Evolutionary conservation across 2,113 vertebrate genomes (phyloP), one percentile per base, ranked within the genome.

Genomic region (Aplodontia rufa): DNA sequence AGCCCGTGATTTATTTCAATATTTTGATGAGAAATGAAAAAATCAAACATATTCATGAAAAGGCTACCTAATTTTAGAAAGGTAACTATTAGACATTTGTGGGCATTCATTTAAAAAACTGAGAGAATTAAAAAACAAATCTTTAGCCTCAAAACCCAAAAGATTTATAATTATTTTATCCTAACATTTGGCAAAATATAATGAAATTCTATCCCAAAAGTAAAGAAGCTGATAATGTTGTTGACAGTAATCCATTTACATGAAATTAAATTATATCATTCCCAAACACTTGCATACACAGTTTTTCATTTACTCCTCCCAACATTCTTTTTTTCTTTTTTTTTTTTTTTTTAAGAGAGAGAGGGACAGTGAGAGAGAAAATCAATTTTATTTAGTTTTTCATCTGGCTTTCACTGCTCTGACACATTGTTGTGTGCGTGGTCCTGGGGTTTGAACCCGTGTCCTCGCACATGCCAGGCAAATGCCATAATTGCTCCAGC

Each of bases 11-110:
- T 91, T 85, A 90, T 95, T 95, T 92, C 62, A 90, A 55, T 64
- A 95, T 82, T 91, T 51, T 88, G 42, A 58, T 91, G 11, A 95
- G 35, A 94, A 78, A 86, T 42, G 14, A 89, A 95, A 92, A 85
- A 90, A 55, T 47, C 72, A 87, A 93, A 90, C 60, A 42, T 74
- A 82, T 80, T 45, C 22, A 78, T 90, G 51, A 80, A 94, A 42
- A 72, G 40, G 35, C 42, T 53, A 60, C 68, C 91, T 28, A 62
- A 2, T 87, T 90, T 96, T 79, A 71, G 62, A 68, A 83, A 87
- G 12, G 55, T 64, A 85, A 74, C 42, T 68, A 32, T 95, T 86
- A 95, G 88, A 81, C 28, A n/a, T 79, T 71, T 90, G 20, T 71
- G 71, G 45, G 1, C 49, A 87, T 69, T 42, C 2, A 2, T 90